Evolutionary conservation across 2,113 vertebrate genomes (phyloP), one percentile per base, ranked within the genome.

Genomic region (Microcebus murinus): DNA sequence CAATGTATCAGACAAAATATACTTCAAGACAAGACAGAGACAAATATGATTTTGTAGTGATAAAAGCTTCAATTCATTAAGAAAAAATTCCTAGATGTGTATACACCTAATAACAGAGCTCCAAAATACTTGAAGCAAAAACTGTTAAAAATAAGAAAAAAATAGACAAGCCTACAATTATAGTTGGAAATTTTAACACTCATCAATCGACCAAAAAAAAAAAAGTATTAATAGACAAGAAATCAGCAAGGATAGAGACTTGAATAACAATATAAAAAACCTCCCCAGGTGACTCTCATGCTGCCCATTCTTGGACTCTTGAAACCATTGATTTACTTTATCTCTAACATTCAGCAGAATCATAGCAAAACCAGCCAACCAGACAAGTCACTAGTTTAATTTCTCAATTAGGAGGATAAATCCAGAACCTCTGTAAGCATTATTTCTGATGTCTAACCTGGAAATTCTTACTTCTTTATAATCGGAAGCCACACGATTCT

Each of bases 371-470:
- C 13, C 10, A 94, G 71, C 61, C 50, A 95, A 55, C 70, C 65
- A 92, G 45, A 79, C 27, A 85, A 71, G 8, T 74, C 68, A 67
- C 68, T 48, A 52, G 9, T 91, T 80, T 67, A 48, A 67, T 87
- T 96, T 77, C 90, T 68, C 52, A 96, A 93, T 88, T 92, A 81
- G 71, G n/a, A 91, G 48, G 48, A 90, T 79, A 81, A 83, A 93
- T 73, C 57, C 83, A 91, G 59, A 85, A 91, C 48, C 36, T 94
- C 61, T 91, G 70, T 14, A 67, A 84, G 70, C 87, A 36, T 52
- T 50, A 27, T 55, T 57, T 25, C 71, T 94, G 31, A 61, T 42
- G 3, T 89, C 61, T 48, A 94, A 71, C 67, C 67, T 82, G 79
- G 45, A 91, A 57, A 77, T 71, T 85, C 36, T 94, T 93, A 77